Conservation (phyloP, 2,797 vertebrate genomes). For the Dromococcyx pavoninus region DNA sequence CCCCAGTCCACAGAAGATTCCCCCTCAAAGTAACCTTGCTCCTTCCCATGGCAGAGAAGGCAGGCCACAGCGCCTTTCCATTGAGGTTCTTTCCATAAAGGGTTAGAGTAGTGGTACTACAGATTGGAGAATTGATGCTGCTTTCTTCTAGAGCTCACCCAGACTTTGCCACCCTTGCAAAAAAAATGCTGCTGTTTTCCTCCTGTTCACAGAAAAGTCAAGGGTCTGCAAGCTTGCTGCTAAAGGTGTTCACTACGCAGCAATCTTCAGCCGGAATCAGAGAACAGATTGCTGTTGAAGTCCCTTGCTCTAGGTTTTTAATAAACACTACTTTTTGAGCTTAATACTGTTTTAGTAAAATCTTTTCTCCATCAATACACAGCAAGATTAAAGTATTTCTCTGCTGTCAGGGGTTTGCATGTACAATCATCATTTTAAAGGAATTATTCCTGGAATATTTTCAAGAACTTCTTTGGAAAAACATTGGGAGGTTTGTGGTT, state of each 20-base stretch:
- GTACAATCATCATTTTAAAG: background rate
- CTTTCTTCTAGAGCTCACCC: background rate
- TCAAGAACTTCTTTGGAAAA: background rate
- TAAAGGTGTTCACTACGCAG: background rate
- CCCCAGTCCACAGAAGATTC: background rate
- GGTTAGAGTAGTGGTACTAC: background rate
- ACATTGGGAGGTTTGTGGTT: background rate
- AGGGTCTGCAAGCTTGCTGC: background rate
- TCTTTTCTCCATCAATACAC: background rate
- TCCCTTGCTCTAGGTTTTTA: background rate
- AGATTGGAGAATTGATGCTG: background rate
- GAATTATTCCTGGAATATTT: constrained; percentile 6
- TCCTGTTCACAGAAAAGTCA: background rate
- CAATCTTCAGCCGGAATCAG: background rate
- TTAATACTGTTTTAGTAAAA: background rate
- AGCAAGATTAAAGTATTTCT: background rate
- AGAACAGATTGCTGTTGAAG: background rate
- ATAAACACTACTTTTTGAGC: background rate
- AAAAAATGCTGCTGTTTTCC: background rate
- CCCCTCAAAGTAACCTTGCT: background rate
- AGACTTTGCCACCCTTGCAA: background rate
- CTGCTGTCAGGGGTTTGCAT: background rate
- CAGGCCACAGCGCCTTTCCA: background rate
- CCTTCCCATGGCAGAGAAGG: background rate
- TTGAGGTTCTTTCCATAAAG: background rate